Base-by-base conservation (phyloP, 2,888 invertebrate genomes). In the Coenonympha arcania region DNA sequence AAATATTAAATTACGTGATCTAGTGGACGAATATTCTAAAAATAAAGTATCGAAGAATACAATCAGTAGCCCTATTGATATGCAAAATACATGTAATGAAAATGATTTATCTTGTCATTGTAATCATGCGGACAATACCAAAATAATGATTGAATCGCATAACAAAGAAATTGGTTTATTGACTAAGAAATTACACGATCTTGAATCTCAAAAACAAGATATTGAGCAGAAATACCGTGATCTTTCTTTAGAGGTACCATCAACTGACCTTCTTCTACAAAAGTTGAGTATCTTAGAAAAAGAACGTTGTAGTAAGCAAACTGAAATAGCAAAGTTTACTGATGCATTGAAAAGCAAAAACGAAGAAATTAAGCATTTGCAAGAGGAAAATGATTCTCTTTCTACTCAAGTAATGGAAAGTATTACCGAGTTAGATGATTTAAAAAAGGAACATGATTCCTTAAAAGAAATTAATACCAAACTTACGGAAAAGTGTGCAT, bases 361-460 rank as follows among this genome's bases (percentile, higher is more conserved):
- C 47, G 56, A 59, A 30, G 58, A 80, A 57, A 56, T 87, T 16
- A 61, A 69, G 47, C 66, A 63, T 19, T 69, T 89, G 52, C 87
- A 88, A 69, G 71, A 73, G 9, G 89, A 89, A 68, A 85, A 88
- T 60, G 87, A 88, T 57, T 71, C 76, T 39, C 69, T 90, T 18
- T 90, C 90, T 0, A 87, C 78, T 30, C 83, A 89, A 65, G 59
- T 91, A 2, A 87, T 90, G 72, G 90, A 90, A 39, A 85, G 72
- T 52, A 77, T 89, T 43, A 83, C 88, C 45, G 90, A 90, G 56
- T 74, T 72, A 13, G 89, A 90, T 42, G 63, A 68, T 22, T 68
- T 89, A 2, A 87, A 74, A 51, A 73, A 74, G 55, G 74, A 81
- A 58, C 54, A 85, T n/a, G 61, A 72, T 26, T 55, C 20, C 19